Conservation (phyloP, 2,888 invertebrate species). For the Eretmocerus hayati region DNA sequence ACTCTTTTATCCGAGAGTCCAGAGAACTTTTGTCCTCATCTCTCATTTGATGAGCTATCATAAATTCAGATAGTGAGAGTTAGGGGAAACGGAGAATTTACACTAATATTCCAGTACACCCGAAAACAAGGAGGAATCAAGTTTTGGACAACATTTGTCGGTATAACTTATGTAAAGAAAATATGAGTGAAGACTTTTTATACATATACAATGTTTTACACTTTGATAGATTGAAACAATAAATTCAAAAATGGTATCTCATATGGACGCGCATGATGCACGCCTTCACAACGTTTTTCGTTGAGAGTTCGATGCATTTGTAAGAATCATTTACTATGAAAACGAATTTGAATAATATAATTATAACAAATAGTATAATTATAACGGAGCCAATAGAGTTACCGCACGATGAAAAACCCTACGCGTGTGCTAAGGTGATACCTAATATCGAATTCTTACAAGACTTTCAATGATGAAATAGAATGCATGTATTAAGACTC, state of each 20-base stretch:
- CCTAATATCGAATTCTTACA: slow-evolving; percentile 20
- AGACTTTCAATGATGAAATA: slow-evolving; percentile 9
- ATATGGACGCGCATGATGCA: slow-evolving; percentile 8
- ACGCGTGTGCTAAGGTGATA: slow-evolving; percentile 18
- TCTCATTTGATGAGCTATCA: no score
- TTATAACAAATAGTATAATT: slow-evolving; percentile 8
- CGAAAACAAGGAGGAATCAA: no score
- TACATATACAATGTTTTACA: slow-evolving; percentile 27
- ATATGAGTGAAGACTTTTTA: background rate
- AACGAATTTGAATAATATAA: slow-evolving; percentile 6
- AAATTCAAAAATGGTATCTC: slow-evolving; percentile 8
- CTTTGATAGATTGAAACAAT: slow-evolving; percentile 18
- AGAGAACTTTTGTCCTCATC: no score
- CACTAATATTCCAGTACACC: no score
- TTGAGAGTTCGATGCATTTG: slow-evolving; percentile 21
- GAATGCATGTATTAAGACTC: slow-evolving; percentile 1
- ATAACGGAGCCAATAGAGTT: slow-evolving; percentile 18
- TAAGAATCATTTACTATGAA: slow-evolving; percentile 21
- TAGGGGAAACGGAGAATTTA: no score
- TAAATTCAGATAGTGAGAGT: no score
- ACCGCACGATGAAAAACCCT: slow-evolving; percentile 20
- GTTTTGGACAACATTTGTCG: no score
- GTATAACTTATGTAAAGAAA: slow-evolving; percentile 1
- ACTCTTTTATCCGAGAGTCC: no score
- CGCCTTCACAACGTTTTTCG: slow-evolving; percentile 12